A percentile compares a stretch with the other conserved stretches of the same genome.
phyloP scores from a whole-genome alignment of 2,113 vertebrate species.

The Gymnogyps californianus region DNA sequence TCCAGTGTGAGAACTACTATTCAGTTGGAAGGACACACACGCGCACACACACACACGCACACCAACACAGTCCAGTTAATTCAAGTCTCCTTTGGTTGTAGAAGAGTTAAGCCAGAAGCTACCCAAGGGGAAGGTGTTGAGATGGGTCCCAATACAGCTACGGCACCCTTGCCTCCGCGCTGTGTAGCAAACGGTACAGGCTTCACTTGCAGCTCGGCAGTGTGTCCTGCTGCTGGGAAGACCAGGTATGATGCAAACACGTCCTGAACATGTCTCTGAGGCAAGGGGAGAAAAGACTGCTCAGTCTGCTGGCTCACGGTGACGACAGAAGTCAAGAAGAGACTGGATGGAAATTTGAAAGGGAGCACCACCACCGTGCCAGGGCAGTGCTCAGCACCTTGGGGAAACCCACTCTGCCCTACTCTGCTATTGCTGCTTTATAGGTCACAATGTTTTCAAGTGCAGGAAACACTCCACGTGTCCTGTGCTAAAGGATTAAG shows the following conservation, averaged over 20 bases:
- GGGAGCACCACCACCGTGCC: not conserved
- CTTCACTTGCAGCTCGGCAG: not conserved
- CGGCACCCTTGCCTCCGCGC: not conserved
- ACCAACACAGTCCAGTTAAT: constrained; percentile 39
- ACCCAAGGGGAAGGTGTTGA: not conserved
- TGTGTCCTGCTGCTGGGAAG: not conserved
- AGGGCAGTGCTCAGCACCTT: not conserved
- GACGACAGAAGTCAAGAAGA: not conserved
- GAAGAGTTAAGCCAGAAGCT: constrained; percentile 42
- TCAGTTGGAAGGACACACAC: not conserved
- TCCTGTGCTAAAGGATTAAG: not conserved
- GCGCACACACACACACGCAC: not conserved
- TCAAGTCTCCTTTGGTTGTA: constrained; percentile 65
- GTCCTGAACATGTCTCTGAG: not conserved
- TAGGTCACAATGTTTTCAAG: not conserved
- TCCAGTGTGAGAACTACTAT: constrained; percentile 70
- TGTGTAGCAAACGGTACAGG: accelerated
- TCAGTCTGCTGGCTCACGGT: not conserved
- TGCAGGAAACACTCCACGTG: not conserved
- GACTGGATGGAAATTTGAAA: not conserved
- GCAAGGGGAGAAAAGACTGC: not conserved
- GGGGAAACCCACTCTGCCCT: not conserved
- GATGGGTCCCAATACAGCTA: not conserved
- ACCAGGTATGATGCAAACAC: not conserved
- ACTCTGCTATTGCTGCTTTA: not conserved